These are phyloP conservation scores for Mesembrinibis cayennensis DNA, from an alignment of 2,113 vertebrate genomes.

Conservation along the genomic window DNA sequence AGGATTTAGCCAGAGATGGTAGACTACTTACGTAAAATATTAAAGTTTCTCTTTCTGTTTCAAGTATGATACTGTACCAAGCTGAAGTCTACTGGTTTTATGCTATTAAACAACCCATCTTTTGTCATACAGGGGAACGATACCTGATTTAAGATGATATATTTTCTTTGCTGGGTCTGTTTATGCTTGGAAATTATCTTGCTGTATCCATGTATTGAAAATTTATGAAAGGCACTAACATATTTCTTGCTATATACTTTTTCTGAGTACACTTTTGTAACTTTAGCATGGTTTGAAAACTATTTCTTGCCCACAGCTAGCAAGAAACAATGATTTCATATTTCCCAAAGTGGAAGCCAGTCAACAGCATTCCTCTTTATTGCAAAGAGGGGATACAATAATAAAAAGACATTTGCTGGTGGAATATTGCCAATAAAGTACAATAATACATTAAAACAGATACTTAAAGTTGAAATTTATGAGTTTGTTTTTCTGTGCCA, in stretches of 20 bases:
- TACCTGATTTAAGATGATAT: constrained; percentile 30
- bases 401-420: constrained; percentile 64
- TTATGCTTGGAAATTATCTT: constrained; percentile 57
- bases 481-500: constrained; percentile 74
- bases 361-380: constrained; percentile 53
- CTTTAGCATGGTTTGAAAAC: constrained; percentile 39
- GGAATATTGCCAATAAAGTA: constrained; percentile 70
- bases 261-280: constrained; percentile 19
- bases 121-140: not conserved
- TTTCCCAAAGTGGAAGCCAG: constrained; percentile 49
- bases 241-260: constrained; percentile 23
- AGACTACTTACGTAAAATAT: not conserved
- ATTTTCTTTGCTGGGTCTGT: constrained; percentile 31
- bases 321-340: constrained; percentile 53
- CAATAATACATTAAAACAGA: constrained; percentile 60
- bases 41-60: not conserved
- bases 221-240: constrained; percentile 47
- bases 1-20: not conserved
- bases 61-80: not conserved
- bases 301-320: constrained; percentile 54
- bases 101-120: constrained; percentile 17
- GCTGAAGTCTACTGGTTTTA: constrained; percentile 4
- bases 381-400: constrained; percentile 48
- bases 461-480: constrained; percentile 72
- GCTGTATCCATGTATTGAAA: constrained; percentile 16